Conservation (phyloP, 2,113 vertebrate genomes). For the Turnix velox region DNA sequence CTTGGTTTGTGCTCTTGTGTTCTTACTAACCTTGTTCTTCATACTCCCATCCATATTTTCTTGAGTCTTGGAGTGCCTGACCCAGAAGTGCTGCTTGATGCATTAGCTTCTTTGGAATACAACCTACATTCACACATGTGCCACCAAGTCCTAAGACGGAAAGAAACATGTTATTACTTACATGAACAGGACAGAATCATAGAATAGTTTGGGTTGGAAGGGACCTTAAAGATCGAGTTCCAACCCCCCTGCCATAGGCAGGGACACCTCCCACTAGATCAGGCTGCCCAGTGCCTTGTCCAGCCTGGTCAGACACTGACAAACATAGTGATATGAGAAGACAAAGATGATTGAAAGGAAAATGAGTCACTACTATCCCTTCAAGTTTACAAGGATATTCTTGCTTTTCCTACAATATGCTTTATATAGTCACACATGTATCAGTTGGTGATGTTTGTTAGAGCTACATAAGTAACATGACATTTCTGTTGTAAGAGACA, state of each 20-base stretch:
- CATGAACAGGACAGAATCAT: too few species aligned
- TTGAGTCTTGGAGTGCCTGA: conserved; percentile 83
- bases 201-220: too few species aligned
- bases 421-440: not conserved
- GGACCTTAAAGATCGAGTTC: too few species aligned
- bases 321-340: not conserved
- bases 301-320: too few species aligned
- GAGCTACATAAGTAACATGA: not conserved
- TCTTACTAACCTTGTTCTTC: conserved; percentile 79
- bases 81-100: conserved; percentile 90
- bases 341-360: not conserved
- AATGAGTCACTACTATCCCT: not conserved
- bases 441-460: not conserved
- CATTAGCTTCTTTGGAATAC: conserved; percentile 98
- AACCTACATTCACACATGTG: conserved; percentile 96
- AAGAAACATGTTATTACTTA: not conserved
- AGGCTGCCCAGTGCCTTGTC: too few species aligned
- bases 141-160: conserved; percentile 86
- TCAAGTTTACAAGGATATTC: not conserved
- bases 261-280: too few species aligned
- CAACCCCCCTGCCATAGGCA: too few species aligned
- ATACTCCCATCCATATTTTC: conserved; percentile 92
- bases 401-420: not conserved
- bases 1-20: not conserved
- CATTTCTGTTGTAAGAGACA: not conserved